Percentiles rank a stretch among this genome's conserved stretches.
These are phyloP conservation scores for Drosophila gaucha DNA, from an alignment of 2,888 invertebrate genomes.

Conservation along the genomic window DNA sequence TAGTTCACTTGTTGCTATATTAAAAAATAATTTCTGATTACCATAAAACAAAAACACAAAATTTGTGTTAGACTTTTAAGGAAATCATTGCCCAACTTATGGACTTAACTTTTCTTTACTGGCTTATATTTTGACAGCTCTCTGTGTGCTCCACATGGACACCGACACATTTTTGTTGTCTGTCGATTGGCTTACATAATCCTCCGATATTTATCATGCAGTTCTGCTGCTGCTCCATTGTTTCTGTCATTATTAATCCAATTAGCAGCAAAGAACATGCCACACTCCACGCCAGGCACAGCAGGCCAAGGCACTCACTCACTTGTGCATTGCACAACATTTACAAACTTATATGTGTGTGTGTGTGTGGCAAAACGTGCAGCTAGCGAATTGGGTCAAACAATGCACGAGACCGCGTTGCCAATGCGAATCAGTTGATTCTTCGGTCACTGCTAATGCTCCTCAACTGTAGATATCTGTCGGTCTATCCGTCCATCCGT, in stretches of 20 bases:
- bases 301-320: conserved; percentile 22
- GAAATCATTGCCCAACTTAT: conserved; percentile 36
- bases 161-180: conserved; percentile 42
- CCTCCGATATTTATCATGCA: conserved; percentile 41
- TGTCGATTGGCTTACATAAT: conserved; percentile 65
- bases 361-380: conserved; percentile 30
- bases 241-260: conserved; percentile 76
- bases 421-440: conserved; percentile 6
- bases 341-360: conserved; percentile 7
- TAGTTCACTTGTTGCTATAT: conserved; percentile 3
- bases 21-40: conserved; percentile 24
- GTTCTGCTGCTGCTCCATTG: conserved; percentile 56
- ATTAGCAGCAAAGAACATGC: conserved; percentile 68
- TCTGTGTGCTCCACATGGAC: conserved; percentile 32
- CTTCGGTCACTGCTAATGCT: conserved; percentile 7
- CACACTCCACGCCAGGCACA: conserved; percentile 35
- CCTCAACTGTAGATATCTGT: too few relatives aligned
- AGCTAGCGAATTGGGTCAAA: conserved; percentile 47
- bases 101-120: conserved; percentile 20
- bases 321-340: conserved; percentile 43
- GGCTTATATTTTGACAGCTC: conserved; percentile 59
- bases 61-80: conserved; percentile 10
- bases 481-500: conserved; percentile 1
- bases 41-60: conserved; percentile 14
- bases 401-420: conserved; percentile 52